A percentile compares a stretch with the other conserved stretches of the same genome.
Evolutionary conservation across 30 jellyfish, hydroid and myxozoan genomes (phyloP).

Genomic region (Nemopilema nomurai): DNA sequence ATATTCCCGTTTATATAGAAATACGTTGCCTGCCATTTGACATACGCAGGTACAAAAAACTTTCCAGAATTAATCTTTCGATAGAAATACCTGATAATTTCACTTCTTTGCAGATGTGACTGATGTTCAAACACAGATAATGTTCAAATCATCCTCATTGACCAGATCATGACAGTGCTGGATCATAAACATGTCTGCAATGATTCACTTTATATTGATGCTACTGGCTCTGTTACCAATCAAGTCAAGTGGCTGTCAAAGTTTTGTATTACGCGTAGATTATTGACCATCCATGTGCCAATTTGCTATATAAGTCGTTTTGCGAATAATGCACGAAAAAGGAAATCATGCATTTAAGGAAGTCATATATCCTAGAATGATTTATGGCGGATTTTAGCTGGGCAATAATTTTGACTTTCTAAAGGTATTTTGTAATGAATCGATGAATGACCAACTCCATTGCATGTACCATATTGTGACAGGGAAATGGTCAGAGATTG

Average conservation of each 20-base stretch:
- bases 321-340: background rate
- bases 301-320: background rate
- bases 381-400: background rate
- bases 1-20: too few relatives aligned
- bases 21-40: too few relatives aligned
- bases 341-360: too few relatives aligned
- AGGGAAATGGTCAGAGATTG: background rate
- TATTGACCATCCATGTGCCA: background rate
- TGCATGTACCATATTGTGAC: background rate
- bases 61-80: too few relatives aligned
- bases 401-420: background rate
- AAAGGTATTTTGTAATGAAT: background rate
- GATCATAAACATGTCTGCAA: background rate
- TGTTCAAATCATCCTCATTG: background rate
- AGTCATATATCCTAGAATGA: background rate
- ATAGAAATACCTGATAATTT: too few relatives aligned
- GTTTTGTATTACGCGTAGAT: background rate
- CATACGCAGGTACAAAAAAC: too few relatives aligned
- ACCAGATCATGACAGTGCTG: background rate
- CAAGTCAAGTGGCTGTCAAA: background rate
- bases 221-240: background rate
- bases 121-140: too few relatives aligned
- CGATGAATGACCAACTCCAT: background rate
- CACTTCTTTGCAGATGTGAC: too few relatives aligned
- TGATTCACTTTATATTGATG: background rate